Evolutionary conservation across 2,888 invertebrate species (phyloP).

Genomic region (Blastobasis adustella): DNA sequence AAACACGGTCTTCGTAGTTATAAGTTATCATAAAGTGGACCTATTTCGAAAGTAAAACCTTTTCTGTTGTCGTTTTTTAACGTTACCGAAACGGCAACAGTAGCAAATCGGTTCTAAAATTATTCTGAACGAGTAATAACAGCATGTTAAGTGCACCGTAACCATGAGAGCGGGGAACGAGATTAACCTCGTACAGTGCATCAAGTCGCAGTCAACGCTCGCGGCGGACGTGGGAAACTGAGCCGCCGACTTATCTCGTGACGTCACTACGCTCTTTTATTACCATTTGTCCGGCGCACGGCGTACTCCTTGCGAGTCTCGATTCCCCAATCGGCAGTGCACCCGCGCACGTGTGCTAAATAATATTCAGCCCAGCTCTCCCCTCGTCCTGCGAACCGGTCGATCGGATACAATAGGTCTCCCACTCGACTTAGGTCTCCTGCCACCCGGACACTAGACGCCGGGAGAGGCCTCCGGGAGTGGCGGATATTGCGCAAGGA

Average conservation of each 20-base stretch:
- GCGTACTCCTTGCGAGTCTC: not conserved
- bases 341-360: constrained; percentile 49
- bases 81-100: too few relatives aligned
- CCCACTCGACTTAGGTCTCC: constrained; percentile 28
- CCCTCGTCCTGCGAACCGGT: constrained; percentile 61
- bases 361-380: constrained; percentile 57
- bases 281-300: too few relatives aligned
- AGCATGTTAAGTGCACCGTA: not conserved
- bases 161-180: constrained; percentile 8
- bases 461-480: constrained; percentile 19
- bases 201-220: constrained; percentile 5
- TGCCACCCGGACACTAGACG: constrained; percentile 17
- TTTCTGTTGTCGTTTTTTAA: too few relatives aligned
- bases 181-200: constrained; percentile 11
- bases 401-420: constrained; percentile 38
- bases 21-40: too few relatives aligned
- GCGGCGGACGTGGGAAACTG: constrained; percentile 15
- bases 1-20: too few relatives aligned
- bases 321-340: not conserved
- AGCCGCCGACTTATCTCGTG: constrained; percentile 3
- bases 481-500: constrained; percentile 17
- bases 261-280: not conserved
- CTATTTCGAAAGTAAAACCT: too few relatives aligned
- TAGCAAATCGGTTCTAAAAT: too few relatives aligned
- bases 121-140: too few relatives aligned